These are phyloP conservation scores for Channallabes apus DNA, from an alignment of 2,797 vertebrate genomes.

Conservation along the genomic window DNA sequence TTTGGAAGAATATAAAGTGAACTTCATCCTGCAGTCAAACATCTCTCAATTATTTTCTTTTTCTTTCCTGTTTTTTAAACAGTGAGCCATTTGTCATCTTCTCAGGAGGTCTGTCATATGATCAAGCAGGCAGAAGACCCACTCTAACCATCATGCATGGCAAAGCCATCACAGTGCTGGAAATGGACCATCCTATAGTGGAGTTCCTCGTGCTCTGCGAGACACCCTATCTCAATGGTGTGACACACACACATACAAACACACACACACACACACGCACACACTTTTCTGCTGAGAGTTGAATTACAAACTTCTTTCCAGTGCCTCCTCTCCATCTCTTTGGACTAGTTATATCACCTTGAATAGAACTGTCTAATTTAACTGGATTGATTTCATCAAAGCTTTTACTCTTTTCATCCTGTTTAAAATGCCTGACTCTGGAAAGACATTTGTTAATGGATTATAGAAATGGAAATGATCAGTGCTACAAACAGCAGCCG, in stretches of 20 bases:
- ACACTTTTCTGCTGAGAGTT: not conserved
- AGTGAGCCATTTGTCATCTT: conserved; percentile 96
- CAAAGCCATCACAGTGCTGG: conserved; percentile 95
- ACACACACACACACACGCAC: not conserved
- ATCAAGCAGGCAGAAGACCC: conserved; percentile 92
- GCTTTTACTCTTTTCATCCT: conserved; percentile 9
- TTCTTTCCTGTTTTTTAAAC: conserved; percentile 36
- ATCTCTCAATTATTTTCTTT: not conserved
- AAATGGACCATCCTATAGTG: conserved; percentile 98
- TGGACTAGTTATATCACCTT: conserved; percentile 8
- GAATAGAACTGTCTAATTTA: conserved; percentile 19
- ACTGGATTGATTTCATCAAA: conserved; percentile 23
- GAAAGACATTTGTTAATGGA: conserved; percentile 14
- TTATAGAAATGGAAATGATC: conserved; percentile 15
- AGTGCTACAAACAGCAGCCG: not conserved
- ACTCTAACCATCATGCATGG: conserved; percentile 98
- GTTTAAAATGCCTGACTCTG: conserved; percentile 1
- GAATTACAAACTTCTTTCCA: conserved; percentile 7
- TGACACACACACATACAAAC: conserved; percentile 53
- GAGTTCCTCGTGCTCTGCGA: conserved; percentile 97
- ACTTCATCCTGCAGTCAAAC: not conserved
- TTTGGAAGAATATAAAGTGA: not conserved
- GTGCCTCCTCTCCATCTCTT: not conserved
- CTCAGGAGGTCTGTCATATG: conserved; percentile 93
- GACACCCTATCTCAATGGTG: conserved; percentile 95